Conservation (phyloP, 2,113 vertebrate species). For the Xyrauchen texanus region DNA sequence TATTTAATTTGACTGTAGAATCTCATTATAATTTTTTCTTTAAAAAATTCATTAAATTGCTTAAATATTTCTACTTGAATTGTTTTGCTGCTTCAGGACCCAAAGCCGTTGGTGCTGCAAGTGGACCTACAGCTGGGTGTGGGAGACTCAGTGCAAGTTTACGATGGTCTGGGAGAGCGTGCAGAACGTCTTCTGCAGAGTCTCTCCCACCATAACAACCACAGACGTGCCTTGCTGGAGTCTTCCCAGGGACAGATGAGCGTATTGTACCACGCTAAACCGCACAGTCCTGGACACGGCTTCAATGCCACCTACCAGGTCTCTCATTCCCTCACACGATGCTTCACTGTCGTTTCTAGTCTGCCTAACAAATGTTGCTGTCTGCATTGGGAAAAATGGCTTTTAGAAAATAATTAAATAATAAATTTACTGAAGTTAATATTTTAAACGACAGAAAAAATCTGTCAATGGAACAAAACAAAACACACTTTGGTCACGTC, state of each 20-base stretch:
- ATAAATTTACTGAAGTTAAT: not conserved
- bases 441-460: not conserved
- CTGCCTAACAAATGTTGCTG: not conserved
- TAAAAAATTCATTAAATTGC: too few relatives aligned
- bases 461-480: too few relatives aligned
- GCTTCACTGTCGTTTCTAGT: not conserved
- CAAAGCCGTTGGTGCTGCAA: constrained; percentile 86
- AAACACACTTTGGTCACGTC: too few relatives aligned
- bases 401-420: not conserved
- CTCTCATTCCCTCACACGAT: not conserved
- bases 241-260: constrained; percentile 91
- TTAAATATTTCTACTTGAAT: not conserved
- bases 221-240: constrained; percentile 82
- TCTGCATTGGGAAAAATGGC: not conserved
- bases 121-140: constrained; percentile 87
- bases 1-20: too few relatives aligned
- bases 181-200: constrained; percentile 86
- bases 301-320: constrained; percentile 96
- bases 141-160: constrained; percentile 86
- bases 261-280: constrained; percentile 82
- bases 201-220: constrained; percentile 88
- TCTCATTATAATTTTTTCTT: too few relatives aligned
- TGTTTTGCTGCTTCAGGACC: constrained; percentile 67
- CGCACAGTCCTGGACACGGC: constrained; percentile 85
- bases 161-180: constrained; percentile 83